These are phyloP conservation scores for Leucoptera coffeella DNA, from an alignment of 2,888 invertebrate species.

Conservation along the genomic window DNA sequence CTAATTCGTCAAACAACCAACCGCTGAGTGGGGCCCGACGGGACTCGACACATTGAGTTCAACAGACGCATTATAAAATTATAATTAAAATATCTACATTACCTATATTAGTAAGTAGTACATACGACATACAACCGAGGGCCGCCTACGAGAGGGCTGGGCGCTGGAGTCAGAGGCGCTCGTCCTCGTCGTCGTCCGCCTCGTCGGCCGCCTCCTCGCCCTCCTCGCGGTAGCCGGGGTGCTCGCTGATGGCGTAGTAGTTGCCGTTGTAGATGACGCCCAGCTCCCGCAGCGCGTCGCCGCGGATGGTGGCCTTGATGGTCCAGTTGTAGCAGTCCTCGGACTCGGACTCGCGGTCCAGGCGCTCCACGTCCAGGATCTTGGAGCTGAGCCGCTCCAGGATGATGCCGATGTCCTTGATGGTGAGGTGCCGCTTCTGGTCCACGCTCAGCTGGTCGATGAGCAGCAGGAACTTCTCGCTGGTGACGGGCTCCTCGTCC, in stretches of 20 bases:
- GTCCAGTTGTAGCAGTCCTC: constrained; percentile 96
- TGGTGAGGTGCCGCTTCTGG: constrained; percentile 85
- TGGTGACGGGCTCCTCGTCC: constrained; percentile 84
- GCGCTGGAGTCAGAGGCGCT: too few species aligned
- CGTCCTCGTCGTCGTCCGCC: constrained; percentile 78
- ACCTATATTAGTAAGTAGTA: too few species aligned
- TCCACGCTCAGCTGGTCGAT: constrained; percentile 91
- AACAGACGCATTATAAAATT: too few species aligned
- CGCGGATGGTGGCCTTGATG: constrained; percentile 90
- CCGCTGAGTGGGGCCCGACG: too few species aligned
- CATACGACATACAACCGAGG: too few species aligned
- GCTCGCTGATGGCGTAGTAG: constrained; percentile 92
- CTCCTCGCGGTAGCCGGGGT: constrained; percentile 89
- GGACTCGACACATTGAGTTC: too few species aligned
- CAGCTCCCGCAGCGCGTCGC: constrained; percentile 83
- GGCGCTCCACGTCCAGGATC: constrained; percentile 87
- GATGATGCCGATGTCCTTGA: constrained; percentile 93
- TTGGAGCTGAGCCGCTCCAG: constrained; percentile 87
- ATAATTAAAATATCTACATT: too few species aligned
- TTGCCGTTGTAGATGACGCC: constrained; percentile 94
- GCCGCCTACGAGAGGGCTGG: too few species aligned
- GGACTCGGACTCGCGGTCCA: constrained; percentile 87
- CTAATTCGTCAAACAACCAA: too few species aligned
- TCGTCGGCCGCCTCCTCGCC: constrained; percentile 81
- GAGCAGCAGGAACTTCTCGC: constrained; percentile 86